These are phyloP conservation scores for Caprella mutica DNA, from an alignment of 2,888 invertebrate genomes.

Conservation along the genomic window DNA sequence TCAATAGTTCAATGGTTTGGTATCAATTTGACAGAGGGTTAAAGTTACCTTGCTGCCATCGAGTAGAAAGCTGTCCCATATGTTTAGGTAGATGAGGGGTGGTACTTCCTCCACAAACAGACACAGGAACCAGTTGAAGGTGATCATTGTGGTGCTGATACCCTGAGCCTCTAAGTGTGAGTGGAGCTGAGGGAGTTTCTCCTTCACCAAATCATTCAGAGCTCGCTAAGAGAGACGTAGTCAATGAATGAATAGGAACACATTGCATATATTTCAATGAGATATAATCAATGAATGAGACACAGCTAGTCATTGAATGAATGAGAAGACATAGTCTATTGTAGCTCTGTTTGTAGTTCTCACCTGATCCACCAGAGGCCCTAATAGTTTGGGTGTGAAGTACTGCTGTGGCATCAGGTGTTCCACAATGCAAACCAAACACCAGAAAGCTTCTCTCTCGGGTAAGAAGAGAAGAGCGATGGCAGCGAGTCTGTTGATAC, in stretches of 20 bases:
- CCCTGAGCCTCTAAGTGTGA: slow-evolving; percentile 42
- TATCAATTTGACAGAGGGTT: too few species aligned
- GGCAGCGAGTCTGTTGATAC: slow-evolving; percentile 47
- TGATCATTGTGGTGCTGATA: slow-evolving; percentile 45
- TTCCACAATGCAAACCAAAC: slow-evolving; percentile 46
- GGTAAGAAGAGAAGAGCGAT: slow-evolving; percentile 46
- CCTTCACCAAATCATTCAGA: slow-evolving; percentile 45
- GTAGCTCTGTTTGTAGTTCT: not conserved
- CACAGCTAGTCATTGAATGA: not conserved
- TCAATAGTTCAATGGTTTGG: too few species aligned
- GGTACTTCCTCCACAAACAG: slow-evolving; percentile 47
- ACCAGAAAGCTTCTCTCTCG: slow-evolving; percentile 49
- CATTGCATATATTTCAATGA: not conserved
- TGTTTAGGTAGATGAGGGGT: slow-evolving; percentile 44
- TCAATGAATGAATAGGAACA: not conserved
- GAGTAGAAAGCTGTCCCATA: slow-evolving; percentile 48
- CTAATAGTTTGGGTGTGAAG: slow-evolving; percentile 43
- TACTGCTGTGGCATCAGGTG: slow-evolving; percentile 46
- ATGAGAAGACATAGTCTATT: not conserved
- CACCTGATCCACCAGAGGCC: slow-evolving; percentile 49
- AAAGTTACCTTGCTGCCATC: slow-evolving; percentile 46
- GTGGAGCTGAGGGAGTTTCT: slow-evolving; percentile 45
- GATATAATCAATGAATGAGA: not conserved
- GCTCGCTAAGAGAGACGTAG: slow-evolving; percentile 40
- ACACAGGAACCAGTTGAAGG: slow-evolving; percentile 49